phyloP scores from a whole-genome alignment of 2,113 vertebrate genomes.

The Sylvilagus bachmani region DNA sequence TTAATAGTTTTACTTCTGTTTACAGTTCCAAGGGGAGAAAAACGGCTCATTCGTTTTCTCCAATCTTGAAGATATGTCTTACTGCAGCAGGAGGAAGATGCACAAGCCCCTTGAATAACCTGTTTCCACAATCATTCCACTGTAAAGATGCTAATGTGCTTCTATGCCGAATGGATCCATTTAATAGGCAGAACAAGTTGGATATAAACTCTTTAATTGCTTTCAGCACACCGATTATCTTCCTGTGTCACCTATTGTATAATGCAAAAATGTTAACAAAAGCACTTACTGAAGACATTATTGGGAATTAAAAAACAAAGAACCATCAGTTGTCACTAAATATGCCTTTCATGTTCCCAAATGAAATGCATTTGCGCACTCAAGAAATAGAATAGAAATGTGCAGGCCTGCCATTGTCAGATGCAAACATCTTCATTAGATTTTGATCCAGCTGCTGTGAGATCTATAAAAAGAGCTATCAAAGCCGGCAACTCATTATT shows the following conservation, averaged over 20 bases:
- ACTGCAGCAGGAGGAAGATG: constrained; percentile 64
- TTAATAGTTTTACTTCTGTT: constrained; percentile 79
- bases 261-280: constrained; percentile 84
- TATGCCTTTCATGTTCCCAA: constrained; percentile 81
- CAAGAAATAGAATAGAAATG: constrained; percentile 61
- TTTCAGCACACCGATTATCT: constrained; percentile 83
- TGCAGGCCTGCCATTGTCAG: constrained; percentile 57
- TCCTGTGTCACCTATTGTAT: constrained; percentile 78
- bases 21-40: constrained; percentile 76
- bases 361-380: constrained; percentile 73
- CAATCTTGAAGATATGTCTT: constrained; percentile 76
- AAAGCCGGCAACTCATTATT: constrained; percentile 70
- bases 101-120: constrained; percentile 68
- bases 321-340: constrained; percentile 83
- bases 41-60: constrained; percentile 68
- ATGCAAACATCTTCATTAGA: constrained; percentile 80
- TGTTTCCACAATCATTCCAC: constrained; percentile 79
- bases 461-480: constrained; percentile 80
- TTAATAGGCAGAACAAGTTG: constrained; percentile 81
- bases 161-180: constrained; percentile 79
- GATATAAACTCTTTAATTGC: constrained; percentile 85
- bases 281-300: constrained; percentile 81
- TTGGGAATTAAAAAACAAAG: constrained; percentile 83
- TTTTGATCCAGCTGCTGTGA: constrained; percentile 81
- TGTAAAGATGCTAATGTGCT: constrained; percentile 81